Base-by-base conservation (phyloP, 37 sponge, comb jelly and placozoan species). In the Haliclona indistincta region DNA sequence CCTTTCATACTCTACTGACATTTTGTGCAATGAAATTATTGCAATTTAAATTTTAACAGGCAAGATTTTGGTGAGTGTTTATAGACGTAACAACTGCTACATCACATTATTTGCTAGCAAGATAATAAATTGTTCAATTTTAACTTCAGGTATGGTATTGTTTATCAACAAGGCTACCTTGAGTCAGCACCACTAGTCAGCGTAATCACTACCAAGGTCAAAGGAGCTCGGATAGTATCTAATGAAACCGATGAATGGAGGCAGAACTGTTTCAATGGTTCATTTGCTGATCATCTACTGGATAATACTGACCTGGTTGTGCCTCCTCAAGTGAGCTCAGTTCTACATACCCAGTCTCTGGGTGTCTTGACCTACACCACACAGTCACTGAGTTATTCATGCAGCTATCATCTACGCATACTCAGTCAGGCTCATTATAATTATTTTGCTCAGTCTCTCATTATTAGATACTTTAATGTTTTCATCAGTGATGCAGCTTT, bases 101-200 rank as follows among this genome's bases (percentile, higher is more conserved):
- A n/a, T n/a, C n/a, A n/a, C n/a, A n/a, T n/a, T n/a, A n/a, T n/a
- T n/a, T n/a, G n/a, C n/a, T n/a, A n/a, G n/a, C n/a, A n/a, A n/a
- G n/a, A n/a, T n/a, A n/a, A n/a, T n/a, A n/a, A n/a, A n/a, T n/a
- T n/a, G n/a, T n/a, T n/a, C n/a, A n/a, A n/a, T n/a, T n/a, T n/a
- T n/a, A n/a, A n/a, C n/a, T n/a, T n/a, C n/a, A 91, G 92, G 44
- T 91, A 82, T 40, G 87, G 68, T 20, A 81, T 91, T 30, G 60
- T 86, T 8, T 68, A 44, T 22, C 36, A 87, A 70, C 81, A 87
- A 32, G 92, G 92, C 17, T 86, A 86, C 56, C 92, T 85, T 49
- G 78, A 82, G 8, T 47, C 37, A 4, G 91, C 87, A 17, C 26
- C 20, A 0, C 88, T 90, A n/a, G 4, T 49, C 0, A 71, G 91